Evolutionary conservation across 2,888 invertebrate genomes (phyloP).

Genomic region (Acronicta leporina): DNA sequence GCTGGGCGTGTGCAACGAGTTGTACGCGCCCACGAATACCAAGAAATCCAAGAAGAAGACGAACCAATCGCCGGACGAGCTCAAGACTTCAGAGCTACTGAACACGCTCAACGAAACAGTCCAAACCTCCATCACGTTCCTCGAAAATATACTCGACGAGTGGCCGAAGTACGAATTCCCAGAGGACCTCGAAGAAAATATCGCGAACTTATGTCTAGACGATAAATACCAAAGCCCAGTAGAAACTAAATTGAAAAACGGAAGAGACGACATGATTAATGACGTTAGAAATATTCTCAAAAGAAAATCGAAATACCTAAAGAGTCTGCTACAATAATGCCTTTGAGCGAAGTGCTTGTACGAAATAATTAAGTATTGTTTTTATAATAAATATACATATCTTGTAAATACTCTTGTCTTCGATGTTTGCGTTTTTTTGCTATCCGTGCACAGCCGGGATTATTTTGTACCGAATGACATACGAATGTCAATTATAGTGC

Average conservation of each 20-base stretch:
- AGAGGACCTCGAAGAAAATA: slow-evolving; percentile 73
- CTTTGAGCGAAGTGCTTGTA: slow-evolving; percentile 56
- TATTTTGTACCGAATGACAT: background rate
- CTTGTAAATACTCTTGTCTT: slow-evolving; percentile 68
- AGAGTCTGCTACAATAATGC: slow-evolving; percentile 77
- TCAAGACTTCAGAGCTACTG: slow-evolving; percentile 72
- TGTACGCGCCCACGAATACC: slow-evolving; percentile 82
- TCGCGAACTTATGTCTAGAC: slow-evolving; percentile 74
- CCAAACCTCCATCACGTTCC: slow-evolving; percentile 70
- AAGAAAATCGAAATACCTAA: slow-evolving; percentile 88
- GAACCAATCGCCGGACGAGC: slow-evolving; percentile 81
- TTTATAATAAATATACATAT: slow-evolving; percentile 68
- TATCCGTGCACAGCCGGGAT: slow-evolving; percentile 9
- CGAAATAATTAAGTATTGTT: slow-evolving; percentile 50
- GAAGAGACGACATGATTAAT: slow-evolving; percentile 83
- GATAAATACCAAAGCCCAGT: slow-evolving; percentile 79
- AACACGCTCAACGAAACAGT: slow-evolving; percentile 74
- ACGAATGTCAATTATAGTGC: background rate
- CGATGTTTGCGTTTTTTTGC: slow-evolving; percentile 41
- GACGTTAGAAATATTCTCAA: slow-evolving; percentile 87
- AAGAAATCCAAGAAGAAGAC: slow-evolving; percentile 90
- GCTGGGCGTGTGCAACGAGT: slow-evolving; percentile 87
- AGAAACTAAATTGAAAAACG: slow-evolving; percentile 80
- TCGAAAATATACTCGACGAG: slow-evolving; percentile 80
- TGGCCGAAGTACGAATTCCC: slow-evolving; percentile 76